Conservation (phyloP, 2,888 invertebrate species). For the Metalampra italica region DNA sequence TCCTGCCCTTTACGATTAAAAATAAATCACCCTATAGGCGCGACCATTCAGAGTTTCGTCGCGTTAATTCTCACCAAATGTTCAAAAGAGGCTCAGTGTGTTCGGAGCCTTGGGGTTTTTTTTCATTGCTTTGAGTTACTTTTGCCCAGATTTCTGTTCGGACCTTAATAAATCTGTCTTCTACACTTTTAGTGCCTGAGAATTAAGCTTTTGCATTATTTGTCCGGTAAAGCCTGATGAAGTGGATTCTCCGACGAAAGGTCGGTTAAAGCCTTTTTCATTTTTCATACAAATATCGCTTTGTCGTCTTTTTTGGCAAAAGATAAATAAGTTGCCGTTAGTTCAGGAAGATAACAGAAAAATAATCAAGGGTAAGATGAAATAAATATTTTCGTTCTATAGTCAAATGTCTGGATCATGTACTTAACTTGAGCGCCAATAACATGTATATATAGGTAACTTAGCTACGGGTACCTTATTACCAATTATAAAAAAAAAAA, state of each 20-base stretch:
- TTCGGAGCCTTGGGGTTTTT: no score
- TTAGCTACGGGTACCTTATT: no score
- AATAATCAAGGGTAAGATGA: no score
- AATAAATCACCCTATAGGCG: slow-evolving; percentile 41
- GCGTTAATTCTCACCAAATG: slow-evolving; percentile 45
- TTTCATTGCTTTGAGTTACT: slow-evolving; percentile 27
- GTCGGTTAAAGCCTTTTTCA: slow-evolving; percentile 1
- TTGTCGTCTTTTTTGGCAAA: background rate
- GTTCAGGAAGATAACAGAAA: no score
- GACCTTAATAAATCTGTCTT: slow-evolving; percentile 65
- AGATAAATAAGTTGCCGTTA: background rate
- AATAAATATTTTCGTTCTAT: no score
- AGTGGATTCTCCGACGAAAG: slow-evolving; percentile 19
- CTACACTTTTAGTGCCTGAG: slow-evolving; percentile 39
- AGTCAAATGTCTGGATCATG: no score
- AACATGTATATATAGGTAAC: no score
- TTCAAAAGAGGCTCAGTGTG: slow-evolving; percentile 34
- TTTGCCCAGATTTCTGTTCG: slow-evolving; percentile 29
- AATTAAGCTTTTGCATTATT: slow-evolving; percentile 45
- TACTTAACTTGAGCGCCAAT: no score
- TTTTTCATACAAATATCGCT: background rate
- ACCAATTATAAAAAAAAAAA: no score
- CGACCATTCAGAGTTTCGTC: slow-evolving; percentile 38
- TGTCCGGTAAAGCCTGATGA: slow-evolving; percentile 45
- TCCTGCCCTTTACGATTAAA: slow-evolving; percentile 10